These are phyloP conservation scores for Brachyhypopomus occidentalis DNA, from an alignment of 2,113 vertebrate genomes.

Conservation along the genomic window DNA sequence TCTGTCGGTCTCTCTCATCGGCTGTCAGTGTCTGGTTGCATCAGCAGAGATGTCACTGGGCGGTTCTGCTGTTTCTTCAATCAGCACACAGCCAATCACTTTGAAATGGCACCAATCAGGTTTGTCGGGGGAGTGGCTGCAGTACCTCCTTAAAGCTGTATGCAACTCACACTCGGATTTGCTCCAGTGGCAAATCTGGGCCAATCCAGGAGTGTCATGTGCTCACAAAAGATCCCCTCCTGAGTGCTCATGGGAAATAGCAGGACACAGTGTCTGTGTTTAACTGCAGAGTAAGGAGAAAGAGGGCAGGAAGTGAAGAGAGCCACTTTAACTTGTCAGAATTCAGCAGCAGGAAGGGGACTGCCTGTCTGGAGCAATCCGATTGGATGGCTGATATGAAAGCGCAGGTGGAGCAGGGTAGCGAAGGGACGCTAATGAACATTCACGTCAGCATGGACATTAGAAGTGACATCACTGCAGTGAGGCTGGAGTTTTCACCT, in stretches of 20 bases:
- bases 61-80: neutral
- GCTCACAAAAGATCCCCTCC: slow-evolving; percentile 7
- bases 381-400: slow-evolving; percentile 4
- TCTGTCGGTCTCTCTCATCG: slow-evolving; percentile 25
- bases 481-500: neutral
- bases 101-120: slow-evolving; percentile 34
- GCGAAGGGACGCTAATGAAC: slow-evolving; percentile 7
- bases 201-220: slow-evolving; percentile 24
- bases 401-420: neutral
- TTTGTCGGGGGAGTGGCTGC: slow-evolving; percentile 37
- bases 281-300: slow-evolving; percentile 6
- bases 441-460: neutral
- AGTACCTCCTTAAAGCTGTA: slow-evolving; percentile 20
- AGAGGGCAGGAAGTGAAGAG: slow-evolving; percentile 3
- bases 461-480: neutral
- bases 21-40: slow-evolving; percentile 1
- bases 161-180: slow-evolving; percentile 47
- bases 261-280: neutral
- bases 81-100: slow-evolving; percentile 18
- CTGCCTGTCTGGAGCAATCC: neutral
- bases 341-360: neutral
- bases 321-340: slow-evolving; percentile 21
- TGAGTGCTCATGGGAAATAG: slow-evolving; percentile 5
- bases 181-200: slow-evolving; percentile 27
- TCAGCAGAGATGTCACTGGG: slow-evolving; percentile 34